These are phyloP conservation scores for Crambe crambe DNA, from an alignment of 37 sponge, comb jelly and placozoan genomes.

Conservation along the genomic window DNA sequence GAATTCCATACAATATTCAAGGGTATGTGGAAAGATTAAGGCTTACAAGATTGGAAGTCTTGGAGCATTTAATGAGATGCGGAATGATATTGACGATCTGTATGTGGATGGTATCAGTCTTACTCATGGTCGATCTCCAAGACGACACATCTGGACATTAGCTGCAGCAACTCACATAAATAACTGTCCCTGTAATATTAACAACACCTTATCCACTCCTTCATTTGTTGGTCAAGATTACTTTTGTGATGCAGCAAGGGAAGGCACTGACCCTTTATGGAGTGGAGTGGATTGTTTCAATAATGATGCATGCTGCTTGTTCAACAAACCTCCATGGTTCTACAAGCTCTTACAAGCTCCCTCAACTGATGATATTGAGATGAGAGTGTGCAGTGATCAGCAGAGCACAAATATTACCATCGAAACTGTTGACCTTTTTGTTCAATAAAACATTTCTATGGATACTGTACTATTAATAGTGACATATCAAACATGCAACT, in stretches of 20 bases:
- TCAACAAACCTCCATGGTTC: conserved; percentile 60
- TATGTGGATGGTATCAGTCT: conserved; percentile 27
- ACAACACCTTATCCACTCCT: neutral
- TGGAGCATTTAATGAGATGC: neutral
- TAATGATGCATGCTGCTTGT: conserved; percentile 45
- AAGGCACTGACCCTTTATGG: conserved; percentile 44
- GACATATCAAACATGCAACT: neutral
- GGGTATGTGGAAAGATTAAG: conserved; percentile 3
- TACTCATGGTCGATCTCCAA: neutral
- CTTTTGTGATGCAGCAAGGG: conserved; percentile 52
- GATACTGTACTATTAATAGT: too few relatives aligned
- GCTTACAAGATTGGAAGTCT: neutral
- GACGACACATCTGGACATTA: conserved; percentile 1
- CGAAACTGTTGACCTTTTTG: conserved; percentile 19
- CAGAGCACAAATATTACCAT: neutral
- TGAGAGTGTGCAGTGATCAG: conserved; percentile 51
- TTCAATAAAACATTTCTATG: too few relatives aligned
- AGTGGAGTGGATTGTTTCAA: conserved; percentile 43
- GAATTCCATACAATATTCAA: neutral
- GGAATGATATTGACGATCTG: neutral
- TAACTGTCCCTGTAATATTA: neutral
- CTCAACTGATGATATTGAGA: conserved; percentile 43
- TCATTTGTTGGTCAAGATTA: conserved; percentile 32
- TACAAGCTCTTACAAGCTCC: conserved; percentile 14
- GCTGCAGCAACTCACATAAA: neutral